Percentiles rank a stretch among this genome's conserved stretches.
Evolutionary conservation across 2,888 invertebrate species (phyloP).

Genomic region (Oligia fasciuncula): DNA sequence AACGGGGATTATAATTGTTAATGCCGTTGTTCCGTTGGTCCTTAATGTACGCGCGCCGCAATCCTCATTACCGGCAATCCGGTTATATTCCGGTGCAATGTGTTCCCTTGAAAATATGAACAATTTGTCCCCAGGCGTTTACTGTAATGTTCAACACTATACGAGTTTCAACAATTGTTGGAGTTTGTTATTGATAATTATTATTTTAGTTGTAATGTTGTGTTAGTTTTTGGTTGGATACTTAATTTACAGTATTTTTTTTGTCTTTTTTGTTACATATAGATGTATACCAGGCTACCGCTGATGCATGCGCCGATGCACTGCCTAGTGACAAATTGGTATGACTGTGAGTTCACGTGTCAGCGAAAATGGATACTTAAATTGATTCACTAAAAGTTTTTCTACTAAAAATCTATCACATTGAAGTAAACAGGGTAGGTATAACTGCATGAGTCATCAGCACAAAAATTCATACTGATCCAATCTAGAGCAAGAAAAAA

Average conservation of each 20-base stretch:
- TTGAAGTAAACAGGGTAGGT: neutral
- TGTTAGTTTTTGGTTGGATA: neutral
- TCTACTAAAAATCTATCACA: too few species aligned
- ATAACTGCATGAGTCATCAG: neutral
- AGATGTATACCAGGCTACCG: too few species aligned
- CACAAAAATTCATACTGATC: neutral
- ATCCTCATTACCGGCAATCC: conserved; percentile 68
- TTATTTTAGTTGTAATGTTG: conserved; percentile 5
- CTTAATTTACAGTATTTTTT: too few species aligned
- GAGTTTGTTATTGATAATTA: conserved; percentile 16
- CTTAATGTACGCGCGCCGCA: conserved; percentile 65
- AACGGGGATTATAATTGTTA: conserved; percentile 59
- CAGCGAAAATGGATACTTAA: too few species aligned
- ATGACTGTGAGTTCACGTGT: neutral
- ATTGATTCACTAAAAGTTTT: neutral
- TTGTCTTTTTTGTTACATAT: too few species aligned
- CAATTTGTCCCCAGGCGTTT: conserved; percentile 54
- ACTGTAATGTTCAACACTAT: conserved; percentile 42
- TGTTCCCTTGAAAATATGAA: conserved; percentile 62
- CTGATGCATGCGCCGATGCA: too few species aligned
- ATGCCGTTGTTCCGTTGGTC: conserved; percentile 51
- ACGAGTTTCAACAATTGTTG: conserved; percentile 26
- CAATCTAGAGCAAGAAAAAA: neutral
- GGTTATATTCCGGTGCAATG: conserved; percentile 57
- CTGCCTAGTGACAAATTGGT: neutral